Evolutionary conservation across 2,888 invertebrate species (phyloP).

Genomic region (Drosophila rellima): DNA sequence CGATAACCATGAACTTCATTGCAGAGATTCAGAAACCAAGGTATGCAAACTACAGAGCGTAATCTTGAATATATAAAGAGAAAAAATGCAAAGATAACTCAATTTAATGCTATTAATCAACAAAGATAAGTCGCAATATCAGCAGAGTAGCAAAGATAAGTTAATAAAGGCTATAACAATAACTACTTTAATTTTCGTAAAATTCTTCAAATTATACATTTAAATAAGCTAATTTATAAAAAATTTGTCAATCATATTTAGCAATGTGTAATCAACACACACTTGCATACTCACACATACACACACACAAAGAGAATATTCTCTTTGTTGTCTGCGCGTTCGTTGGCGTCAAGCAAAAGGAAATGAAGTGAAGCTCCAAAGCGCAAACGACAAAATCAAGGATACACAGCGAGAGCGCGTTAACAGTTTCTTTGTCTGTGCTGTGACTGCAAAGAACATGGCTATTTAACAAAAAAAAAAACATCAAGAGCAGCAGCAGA

Average conservation of each 20-base stretch:
- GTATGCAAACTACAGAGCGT: neutral
- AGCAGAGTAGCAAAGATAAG: neutral
- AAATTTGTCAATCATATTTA: slow-evolving; percentile 37
- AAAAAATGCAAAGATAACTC: neutral
- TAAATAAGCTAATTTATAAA: slow-evolving; percentile 16
- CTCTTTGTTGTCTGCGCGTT: slow-evolving; percentile 63
- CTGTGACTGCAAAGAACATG: slow-evolving; percentile 27
- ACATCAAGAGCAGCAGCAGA: slow-evolving; percentile 5
- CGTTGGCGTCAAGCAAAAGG: slow-evolving; percentile 50
- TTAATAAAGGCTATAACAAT: neutral
- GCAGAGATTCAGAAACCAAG: neutral
- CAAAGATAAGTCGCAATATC: neutral
- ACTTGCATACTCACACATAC: slow-evolving; percentile 2
- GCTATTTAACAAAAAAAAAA: slow-evolving; percentile 22
- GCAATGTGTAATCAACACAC: slow-evolving; percentile 38
- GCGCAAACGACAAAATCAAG: slow-evolving; percentile 62
- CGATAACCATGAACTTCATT: neutral
- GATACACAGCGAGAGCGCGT: slow-evolving; percentile 54
- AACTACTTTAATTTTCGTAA: neutral
- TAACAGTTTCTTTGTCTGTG: slow-evolving; percentile 64
- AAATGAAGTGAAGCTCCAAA: slow-evolving; percentile 53
- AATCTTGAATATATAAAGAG: neutral
- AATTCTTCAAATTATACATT: neutral
- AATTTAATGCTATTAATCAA: slow-evolving; percentile 1
- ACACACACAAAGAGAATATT: slow-evolving; percentile 14